phyloP scores from a whole-genome alignment of 2,888 invertebrate species.

The Dendrolimus pini region DNA sequence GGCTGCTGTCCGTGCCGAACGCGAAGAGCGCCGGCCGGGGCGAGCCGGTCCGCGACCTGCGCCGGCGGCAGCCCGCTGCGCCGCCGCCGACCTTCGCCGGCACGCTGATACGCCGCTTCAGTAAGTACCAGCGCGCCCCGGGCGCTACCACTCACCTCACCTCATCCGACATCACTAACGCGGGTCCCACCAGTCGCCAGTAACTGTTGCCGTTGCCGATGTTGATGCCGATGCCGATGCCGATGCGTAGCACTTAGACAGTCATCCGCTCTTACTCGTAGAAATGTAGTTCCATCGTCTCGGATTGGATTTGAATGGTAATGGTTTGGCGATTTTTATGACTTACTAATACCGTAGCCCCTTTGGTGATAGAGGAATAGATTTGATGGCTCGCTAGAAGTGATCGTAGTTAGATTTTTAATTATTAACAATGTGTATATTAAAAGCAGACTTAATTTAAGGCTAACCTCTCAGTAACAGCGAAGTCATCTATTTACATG shows the following conservation, averaged over 20 bases:
- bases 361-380: slow-evolving; percentile 34
- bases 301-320: slow-evolving; percentile 62
- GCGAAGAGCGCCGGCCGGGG: slow-evolving; percentile 75
- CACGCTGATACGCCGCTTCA: slow-evolving; percentile 89
- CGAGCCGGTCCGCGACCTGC: slow-evolving; percentile 72
- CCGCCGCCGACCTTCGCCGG: slow-evolving; percentile 80
- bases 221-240: slow-evolving; percentile 6
- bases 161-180: slow-evolving; percentile 21
- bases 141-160: slow-evolving; percentile 20
- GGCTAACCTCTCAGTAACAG: too few species aligned
- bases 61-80: slow-evolving; percentile 69
- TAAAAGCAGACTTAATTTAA: slow-evolving; percentile 18
- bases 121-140: slow-evolving; percentile 80
- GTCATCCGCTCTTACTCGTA: slow-evolving; percentile 41
- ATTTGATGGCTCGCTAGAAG: slow-evolving; percentile 49
- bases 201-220: slow-evolving; percentile 9
- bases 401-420: slow-evolving; percentile 57
- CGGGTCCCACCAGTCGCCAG: slow-evolving; percentile 27
- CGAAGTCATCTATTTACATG: too few species aligned
- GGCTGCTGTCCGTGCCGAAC: slow-evolving; percentile 87
- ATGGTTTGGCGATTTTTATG: slow-evolving; percentile 54
- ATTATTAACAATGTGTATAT: slow-evolving; percentile 13
- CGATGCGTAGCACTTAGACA: slow-evolving; percentile 37
- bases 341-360: slow-evolving; percentile 48
- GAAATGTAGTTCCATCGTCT: slow-evolving; percentile 51